Base-by-base conservation (phyloP, 2,113 vertebrate genomes). In the Taurulus bubalis region DNA sequence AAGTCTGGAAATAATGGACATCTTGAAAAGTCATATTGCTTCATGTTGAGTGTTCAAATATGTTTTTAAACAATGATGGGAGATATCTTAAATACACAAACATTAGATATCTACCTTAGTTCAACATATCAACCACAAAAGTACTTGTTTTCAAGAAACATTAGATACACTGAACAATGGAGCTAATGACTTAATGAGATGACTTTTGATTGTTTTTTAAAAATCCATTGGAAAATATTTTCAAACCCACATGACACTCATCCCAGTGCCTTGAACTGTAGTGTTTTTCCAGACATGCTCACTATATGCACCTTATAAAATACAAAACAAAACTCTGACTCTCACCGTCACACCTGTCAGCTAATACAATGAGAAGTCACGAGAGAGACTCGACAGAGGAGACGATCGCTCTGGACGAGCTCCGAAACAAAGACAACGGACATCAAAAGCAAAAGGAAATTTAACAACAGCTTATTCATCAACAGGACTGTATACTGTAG, bases 381-480 rank as follows among this genome's bases (percentile, higher is more conserved):
- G 3, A 22, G 36, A 55, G 65, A 73, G 65, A 62, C 63, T n/a
- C 15, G 59, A 80, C 65, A 5, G 55, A 49, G 49, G 45, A 71
- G 56, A 10, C 70, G 10, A 15, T 40, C 7, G 6, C 56, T 71
- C n/a, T 3, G 24, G 26, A 38, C 34, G 36, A 59, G 63, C 18
- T 59, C 40, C 15, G 68, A 45, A 77, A 77, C 53, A 64, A 85
- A 62, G 45, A 71, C 36, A 7, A 74, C 26, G n/a, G 63, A 70
- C 64, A 70, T 28, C 47, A 38, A 82, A 85, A 75, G 73, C 66
- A 87, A 80, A 80, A 75, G 28, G 18, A 85, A 66, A 81, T 69
- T 71, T 18, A 83, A 86, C 74, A 82, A 85, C 91, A 95, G 93
- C 90, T 94, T 94, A 93, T 93, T 88, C 82, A 81, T 71, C 59